These are phyloP conservation scores for Aleadryas rufinucha DNA, from an alignment of 2,113 vertebrate species.

Conservation along the genomic window DNA sequence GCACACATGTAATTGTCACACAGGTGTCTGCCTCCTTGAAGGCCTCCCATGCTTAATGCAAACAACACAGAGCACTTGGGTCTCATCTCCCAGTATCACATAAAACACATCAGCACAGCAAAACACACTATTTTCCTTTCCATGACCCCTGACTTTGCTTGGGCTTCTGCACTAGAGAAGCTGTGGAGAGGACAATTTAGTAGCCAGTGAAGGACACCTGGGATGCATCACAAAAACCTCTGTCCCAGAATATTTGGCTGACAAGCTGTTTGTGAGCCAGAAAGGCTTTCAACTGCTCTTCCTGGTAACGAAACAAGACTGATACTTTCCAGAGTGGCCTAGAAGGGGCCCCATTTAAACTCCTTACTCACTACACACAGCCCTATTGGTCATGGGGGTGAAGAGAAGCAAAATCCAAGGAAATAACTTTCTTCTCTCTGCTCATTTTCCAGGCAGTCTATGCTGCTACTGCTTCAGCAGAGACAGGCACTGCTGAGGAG, in stretches of 20 bases:
- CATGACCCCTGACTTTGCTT: neutral
- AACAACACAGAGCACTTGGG: neutral
- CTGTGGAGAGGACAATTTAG: neutral
- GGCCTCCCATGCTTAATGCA: neutral
- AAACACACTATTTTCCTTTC: accelerated
- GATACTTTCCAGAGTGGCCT: neutral
- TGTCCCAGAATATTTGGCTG: neutral
- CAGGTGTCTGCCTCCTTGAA: neutral
- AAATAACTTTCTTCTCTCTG: neutral
- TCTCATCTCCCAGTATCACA: neutral
- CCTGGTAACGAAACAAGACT: neutral
- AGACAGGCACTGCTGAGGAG: neutral
- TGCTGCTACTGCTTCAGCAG: neutral
- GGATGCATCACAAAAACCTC: neutral
- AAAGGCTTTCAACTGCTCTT: neutral
- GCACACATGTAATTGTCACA: neutral
- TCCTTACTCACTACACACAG: neutral
- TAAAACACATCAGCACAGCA: neutral
- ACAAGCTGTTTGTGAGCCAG: neutral
- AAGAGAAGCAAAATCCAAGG: neutral
- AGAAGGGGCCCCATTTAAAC: neutral
- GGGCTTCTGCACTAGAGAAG: neutral
- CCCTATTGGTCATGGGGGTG: neutral
- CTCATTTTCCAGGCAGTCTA: neutral
- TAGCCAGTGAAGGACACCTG: neutral